Evolutionary conservation across 2,797 vertebrate species (phyloP).

Genomic region (Ctenochaetus hawaiiensis): DNA sequence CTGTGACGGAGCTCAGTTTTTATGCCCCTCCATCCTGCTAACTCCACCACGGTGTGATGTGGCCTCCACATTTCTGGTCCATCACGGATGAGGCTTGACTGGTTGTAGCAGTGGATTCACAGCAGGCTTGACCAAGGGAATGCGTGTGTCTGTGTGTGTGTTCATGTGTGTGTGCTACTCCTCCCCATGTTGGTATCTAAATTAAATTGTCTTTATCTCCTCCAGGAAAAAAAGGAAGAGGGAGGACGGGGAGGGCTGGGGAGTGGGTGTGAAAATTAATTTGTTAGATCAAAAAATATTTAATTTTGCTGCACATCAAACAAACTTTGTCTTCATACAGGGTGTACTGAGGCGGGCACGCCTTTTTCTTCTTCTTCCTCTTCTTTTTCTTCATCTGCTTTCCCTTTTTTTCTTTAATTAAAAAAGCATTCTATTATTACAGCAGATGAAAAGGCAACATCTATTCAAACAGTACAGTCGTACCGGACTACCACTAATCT

Average conservation of each 20-base stretch:
- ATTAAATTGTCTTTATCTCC: slow-evolving; percentile 91
- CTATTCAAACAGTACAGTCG: slow-evolving; percentile 89
- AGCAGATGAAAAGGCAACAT: slow-evolving; percentile 91
- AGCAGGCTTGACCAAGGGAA: slow-evolving; percentile 67
- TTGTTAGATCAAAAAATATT: slow-evolving; percentile 91
- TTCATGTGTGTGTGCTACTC: slow-evolving; percentile 48
- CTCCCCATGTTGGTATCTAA: slow-evolving; percentile 85
- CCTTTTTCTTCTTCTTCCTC: slow-evolving; percentile 67
- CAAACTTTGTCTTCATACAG: slow-evolving; percentile 88
- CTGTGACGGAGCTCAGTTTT: not conserved
- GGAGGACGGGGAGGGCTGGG: slow-evolving; percentile 62
- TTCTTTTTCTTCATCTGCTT: slow-evolving; percentile 76
- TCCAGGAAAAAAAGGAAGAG: slow-evolving; percentile 67
- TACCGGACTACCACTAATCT: slow-evolving; percentile 91
- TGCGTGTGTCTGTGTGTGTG: slow-evolving; percentile 18
- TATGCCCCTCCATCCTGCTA: not conserved
- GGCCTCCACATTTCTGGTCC: slow-evolving; percentile 38
- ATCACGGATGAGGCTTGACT: slow-evolving; percentile 7
- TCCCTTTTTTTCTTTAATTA: slow-evolving; percentile 85
- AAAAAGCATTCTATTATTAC: slow-evolving; percentile 91
- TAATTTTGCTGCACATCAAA: slow-evolving; percentile 90
- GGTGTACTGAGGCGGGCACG: slow-evolving; percentile 80
- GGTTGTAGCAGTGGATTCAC: slow-evolving; percentile 42
- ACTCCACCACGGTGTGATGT: not conserved
- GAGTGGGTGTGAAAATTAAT: slow-evolving; percentile 85